Evolutionary conservation across 1,140 invertebrate species (phyloP), one percentile per base, ranked within the genome.

Genomic region (Trichoplusia ni): DNA sequence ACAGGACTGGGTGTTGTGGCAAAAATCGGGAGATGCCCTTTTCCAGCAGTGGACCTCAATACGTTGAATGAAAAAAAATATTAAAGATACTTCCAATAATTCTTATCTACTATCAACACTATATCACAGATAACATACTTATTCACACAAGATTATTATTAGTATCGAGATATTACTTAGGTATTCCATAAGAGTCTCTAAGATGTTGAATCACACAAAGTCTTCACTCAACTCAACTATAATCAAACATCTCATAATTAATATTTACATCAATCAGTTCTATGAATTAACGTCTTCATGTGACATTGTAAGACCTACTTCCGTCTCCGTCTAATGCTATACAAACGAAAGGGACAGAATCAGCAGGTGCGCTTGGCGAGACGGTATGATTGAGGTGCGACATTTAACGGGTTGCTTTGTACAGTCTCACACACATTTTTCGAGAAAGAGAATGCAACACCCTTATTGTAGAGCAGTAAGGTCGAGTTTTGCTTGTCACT

Each of bases 301-400:
- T 58, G 59, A 69, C 59, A 71, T 60, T 67, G n/a, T n/a, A n/a
- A 64, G 42, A 62, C 58, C 29, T 49, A 29, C 8, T n/a, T 49
- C 42, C 13, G 16, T 75, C 81, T 67, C 70, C 65, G 51, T 79
- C 69, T 47, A 31, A 61, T 60, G 4, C 7, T 33, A 27, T 4
- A 33, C 0, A 44, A 42, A 11, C 9, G 71, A 79, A 7, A 71
- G 59, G 53, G 79, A 79, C 31, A 19, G 60, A 53, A 31, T 66
- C 13, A 71, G 75, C 81, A 84, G 81, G 75, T 84, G 80, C 68
- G 75, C 75, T 69, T 73, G 42, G 61, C 38, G 53, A 61, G 63
- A 11, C 29, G 42, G 63, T 68, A 81, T 79, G 79, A 82, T 74
- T 70, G 69, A 70, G 68, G 83, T 83, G 83, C 56, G 74, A 85